These are phyloP conservation scores for Labeo rohita DNA, from an alignment of 2,113 vertebrate genomes.

Conservation along the genomic window DNA sequence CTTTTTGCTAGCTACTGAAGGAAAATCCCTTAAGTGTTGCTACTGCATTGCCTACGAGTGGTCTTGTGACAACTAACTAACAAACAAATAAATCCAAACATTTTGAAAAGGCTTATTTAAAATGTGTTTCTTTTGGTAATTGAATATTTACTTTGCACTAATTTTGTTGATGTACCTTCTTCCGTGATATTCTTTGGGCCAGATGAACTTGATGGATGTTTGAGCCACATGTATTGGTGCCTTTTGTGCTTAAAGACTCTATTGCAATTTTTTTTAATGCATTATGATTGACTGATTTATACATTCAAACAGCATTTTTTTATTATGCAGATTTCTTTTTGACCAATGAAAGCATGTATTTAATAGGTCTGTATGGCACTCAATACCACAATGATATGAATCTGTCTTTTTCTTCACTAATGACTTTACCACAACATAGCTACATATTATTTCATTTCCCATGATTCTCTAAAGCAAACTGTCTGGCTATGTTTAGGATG, in stretches of 20 bases:
- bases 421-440: conserved; percentile 47
- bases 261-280: neutral
- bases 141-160: neutral
- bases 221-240: neutral
- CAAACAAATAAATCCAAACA: conserved; percentile 5
- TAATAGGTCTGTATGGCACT: neutral
- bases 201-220: neutral
- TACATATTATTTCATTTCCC: conserved; percentile 26
- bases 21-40: neutral
- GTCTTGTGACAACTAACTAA: neutral
- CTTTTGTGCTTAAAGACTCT: neutral
- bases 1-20: neutral
- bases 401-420: conserved; percentile 44
- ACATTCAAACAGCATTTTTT: neutral
- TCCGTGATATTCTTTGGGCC: neutral
- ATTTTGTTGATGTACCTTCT: neutral
- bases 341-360: neutral
- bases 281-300: neutral
- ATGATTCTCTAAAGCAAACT: conserved; percentile 22
- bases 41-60: neutral
- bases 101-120: neutral
- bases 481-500: neutral
- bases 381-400: neutral
- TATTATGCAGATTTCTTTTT: neutral
- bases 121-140: neutral